Percentiles rank a stretch among this genome's conserved stretches.
These are phyloP conservation scores for Drosophila paramelanica DNA, from an alignment of 2,888 invertebrate genomes.

Conservation along the genomic window DNA sequence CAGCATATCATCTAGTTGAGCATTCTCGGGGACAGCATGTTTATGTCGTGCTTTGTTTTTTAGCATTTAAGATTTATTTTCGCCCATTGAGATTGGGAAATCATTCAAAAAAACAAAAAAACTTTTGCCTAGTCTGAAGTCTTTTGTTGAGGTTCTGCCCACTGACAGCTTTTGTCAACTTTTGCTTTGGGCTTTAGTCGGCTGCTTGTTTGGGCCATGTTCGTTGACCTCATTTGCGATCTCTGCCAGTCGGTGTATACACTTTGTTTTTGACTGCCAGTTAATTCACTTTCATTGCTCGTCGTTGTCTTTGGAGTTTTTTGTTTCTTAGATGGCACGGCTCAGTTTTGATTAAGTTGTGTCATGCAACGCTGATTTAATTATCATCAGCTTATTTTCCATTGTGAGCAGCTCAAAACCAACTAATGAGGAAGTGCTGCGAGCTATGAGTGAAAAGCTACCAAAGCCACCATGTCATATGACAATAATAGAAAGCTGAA, in stretches of 20 bases:
- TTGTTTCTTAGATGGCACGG: slow-evolving; percentile 45
- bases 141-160: slow-evolving; percentile 64
- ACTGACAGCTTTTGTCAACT: slow-evolving; percentile 65
- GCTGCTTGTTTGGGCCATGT: slow-evolving; percentile 54
- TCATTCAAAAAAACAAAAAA: slow-evolving; percentile 33
- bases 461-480: slow-evolving; percentile 48
- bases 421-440: slow-evolving; percentile 71
- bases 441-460: slow-evolving; percentile 53
- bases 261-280: slow-evolving; percentile 45
- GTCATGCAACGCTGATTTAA: slow-evolving; percentile 79
- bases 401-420: slow-evolving; percentile 53
- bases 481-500: slow-evolving; percentile 57
- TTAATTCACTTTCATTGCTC: slow-evolving; percentile 74
- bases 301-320: slow-evolving; percentile 15
- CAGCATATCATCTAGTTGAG: background rate
- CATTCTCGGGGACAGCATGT: background rate
- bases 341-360: slow-evolving; percentile 78
- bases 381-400: slow-evolving; percentile 63
- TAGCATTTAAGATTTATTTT: slow-evolving; percentile 22
- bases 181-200: slow-evolving; percentile 25
- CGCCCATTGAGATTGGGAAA: slow-evolving; percentile 53
- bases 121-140: slow-evolving; percentile 43
- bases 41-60: background rate
- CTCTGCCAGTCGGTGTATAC: slow-evolving; percentile 6
- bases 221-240: slow-evolving; percentile 68